Conservation (phyloP, 2,888 invertebrate species). For the Archaeoteleia sp. region DNA sequence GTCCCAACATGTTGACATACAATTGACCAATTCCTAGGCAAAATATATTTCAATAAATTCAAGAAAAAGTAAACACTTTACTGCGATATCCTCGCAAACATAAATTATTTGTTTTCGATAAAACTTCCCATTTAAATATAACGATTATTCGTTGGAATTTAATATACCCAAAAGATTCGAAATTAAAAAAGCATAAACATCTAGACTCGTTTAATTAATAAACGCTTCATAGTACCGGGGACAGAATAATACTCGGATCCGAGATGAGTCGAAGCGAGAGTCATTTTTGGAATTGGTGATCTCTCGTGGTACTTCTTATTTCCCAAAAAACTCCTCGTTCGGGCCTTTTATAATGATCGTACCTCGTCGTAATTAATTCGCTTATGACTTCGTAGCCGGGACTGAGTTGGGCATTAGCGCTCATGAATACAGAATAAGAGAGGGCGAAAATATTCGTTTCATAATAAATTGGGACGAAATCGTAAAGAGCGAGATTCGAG, state of each 20-base stretch:
- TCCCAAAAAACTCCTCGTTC: neutral
- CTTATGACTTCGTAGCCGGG: slow-evolving; percentile 6
- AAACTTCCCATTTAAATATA: slow-evolving; percentile 2
- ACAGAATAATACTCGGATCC: neutral
- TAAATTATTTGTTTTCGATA: slow-evolving; percentile 8
- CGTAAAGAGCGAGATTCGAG: slow-evolving; percentile 26
- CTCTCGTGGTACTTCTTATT: neutral
- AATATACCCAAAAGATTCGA: slow-evolving; percentile 8
- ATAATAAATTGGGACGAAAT: slow-evolving; percentile 37
- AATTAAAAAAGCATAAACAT: slow-evolving; percentile 47
- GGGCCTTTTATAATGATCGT: neutral
- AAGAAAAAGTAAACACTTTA: too few species aligned
- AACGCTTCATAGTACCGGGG: neutral
- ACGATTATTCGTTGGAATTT: slow-evolving; percentile 6
- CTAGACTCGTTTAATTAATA: slow-evolving; percentile 24
- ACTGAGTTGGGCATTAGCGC: slow-evolving; percentile 2
- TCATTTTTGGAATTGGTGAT: neutral
- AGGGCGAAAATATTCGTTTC: slow-evolving; percentile 31
- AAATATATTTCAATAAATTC: too few species aligned
- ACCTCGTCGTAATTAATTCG: slow-evolving; percentile 7
- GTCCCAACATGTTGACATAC: too few species aligned
- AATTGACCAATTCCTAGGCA: too few species aligned
- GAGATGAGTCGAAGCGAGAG: neutral
- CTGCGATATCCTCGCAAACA: too few species aligned
- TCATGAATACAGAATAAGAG: slow-evolving; percentile 21